Base-by-base conservation (phyloP, 2,888 invertebrate species). In the Gryllus longicercus region DNA sequence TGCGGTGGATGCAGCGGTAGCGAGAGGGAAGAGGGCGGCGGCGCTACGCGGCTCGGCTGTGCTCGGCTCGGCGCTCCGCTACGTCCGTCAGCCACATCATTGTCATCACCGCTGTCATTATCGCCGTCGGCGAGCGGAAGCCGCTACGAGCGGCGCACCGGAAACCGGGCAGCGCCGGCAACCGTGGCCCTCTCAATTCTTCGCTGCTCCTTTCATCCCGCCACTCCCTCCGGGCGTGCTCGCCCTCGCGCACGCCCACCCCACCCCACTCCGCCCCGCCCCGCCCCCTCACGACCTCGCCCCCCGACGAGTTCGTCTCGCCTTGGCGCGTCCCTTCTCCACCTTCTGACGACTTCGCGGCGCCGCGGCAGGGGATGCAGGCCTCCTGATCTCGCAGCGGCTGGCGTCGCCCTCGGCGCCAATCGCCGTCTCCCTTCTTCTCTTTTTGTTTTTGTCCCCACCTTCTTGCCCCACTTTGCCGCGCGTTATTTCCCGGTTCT, bases 21-120 rank as follows among this genome's bases (percentile, higher is more conserved):
- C 16, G 63, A n/a, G 63, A 63, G 63, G 63, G 63, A n/a, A 63
- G 63, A 18, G 63, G 16, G 63, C 14, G 16, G 63, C 63, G 63
- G 63, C 38, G 38, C 38, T 38, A 38, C 38, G 38, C 38, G 38
- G 38, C 38, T 38, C 38, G 38, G 38, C 38, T 3, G 38, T 38
- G 38, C 38, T 38, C 38, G 38, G 38, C 38, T 38, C 38, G 38
- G 38, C 38, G 38, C 63, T 63, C 63, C 14, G 63, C 63, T 63
- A 14, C 63, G 63, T 63, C n/a, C 63, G 63, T 63, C 63, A 63
- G 63, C 63, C 63, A 63, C 63, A 63, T 63, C 63, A 63, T 63
- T 63, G 63, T 63, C 63, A 63, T 63, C 63, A 63, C 63, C 63
- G 63, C 63, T 63, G 63, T 63, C 63, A 63, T 63, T 63, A 63